phyloP scores from a whole-genome alignment of 2,113 vertebrate species.

The Montifringilla adamsi region DNA sequence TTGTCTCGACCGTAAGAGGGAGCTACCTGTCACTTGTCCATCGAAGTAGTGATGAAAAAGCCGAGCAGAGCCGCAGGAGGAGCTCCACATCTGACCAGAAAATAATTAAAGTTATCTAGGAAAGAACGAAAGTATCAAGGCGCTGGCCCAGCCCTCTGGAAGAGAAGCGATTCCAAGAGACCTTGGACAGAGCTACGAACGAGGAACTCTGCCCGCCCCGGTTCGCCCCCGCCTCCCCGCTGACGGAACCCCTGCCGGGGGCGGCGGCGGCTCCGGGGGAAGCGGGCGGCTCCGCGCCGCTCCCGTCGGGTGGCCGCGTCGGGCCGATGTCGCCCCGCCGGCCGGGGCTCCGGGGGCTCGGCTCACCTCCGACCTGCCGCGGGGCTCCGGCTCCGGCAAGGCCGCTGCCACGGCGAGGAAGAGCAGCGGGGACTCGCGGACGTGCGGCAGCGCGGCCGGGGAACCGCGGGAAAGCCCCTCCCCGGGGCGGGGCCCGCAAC shows the following conservation, averaged over 20 bases:
- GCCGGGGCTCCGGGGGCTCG: background rate
- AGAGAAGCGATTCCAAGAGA: background rate
- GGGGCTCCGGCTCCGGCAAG: background rate
- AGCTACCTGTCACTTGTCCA: background rate
- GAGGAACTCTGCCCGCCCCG: background rate
- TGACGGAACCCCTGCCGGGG: background rate
- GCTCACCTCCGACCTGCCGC: background rate
- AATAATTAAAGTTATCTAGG: background rate
- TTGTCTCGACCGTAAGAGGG: background rate
- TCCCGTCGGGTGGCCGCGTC: background rate
- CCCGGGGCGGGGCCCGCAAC: no score
- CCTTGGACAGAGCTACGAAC: background rate
- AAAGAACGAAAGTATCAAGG: background rate
- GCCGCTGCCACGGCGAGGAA: background rate
- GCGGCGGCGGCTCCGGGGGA: background rate
- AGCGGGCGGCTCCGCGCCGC: background rate
- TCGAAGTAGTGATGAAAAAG: background rate
- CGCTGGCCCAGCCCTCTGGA: background rate
- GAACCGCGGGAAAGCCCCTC: no score
- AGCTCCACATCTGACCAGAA: background rate
- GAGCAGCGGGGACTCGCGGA: background rate
- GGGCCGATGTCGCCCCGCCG: no score
- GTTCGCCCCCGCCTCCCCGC: background rate
- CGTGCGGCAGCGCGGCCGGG: background rate
- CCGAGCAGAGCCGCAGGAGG: background rate